Evolutionary conservation across 2,113 vertebrate genomes (phyloP), one percentile per base, ranked within the genome.

Genomic region (Megaceryle maxima): DNA sequence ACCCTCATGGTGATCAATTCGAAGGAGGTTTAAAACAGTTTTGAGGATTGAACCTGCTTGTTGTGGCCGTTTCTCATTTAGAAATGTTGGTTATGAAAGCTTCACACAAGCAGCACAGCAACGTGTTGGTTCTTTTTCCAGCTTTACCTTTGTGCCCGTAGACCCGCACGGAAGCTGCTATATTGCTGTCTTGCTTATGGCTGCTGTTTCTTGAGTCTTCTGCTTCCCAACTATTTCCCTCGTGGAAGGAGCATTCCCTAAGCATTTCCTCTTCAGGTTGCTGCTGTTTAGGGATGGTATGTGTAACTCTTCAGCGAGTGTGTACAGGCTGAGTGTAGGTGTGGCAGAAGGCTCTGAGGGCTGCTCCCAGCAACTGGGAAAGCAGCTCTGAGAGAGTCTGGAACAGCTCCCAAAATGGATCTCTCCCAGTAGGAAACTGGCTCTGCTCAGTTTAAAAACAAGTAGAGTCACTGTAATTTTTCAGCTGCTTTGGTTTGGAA

Each of bases 311-410:
- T 26, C 5, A 91, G 44, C 43, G n/a, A 92, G 95, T 39, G 10
- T 19, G 64, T 78, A 53, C 90, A 96, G 92, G 90, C 90, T 19
- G 29, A 37, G 9, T 68, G 63, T 80, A 76, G 91, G 92, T 95
- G 96, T 84, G 91, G 93, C 78, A 83, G 48, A 69, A 83, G 41
- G 57, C 81, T 94, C 62, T 1, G 1, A 51, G 77, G 77, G n/a
- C 53, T 69, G 81, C 74, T 96, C 74, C 76, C 79, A 86, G 79
- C 35, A 19, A 37, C 56, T 60, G 88, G 79, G 85, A 92, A 82
- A 75, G 82, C 68, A 92, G 43, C 60, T 90, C 72, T 28, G 68
- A 81, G 63, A 74, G 63, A 83, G 56, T 70, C 64, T 95, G 95
- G 73, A 95, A 43, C 48, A 82, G 56, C 60, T 96, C 76, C 86